Evolutionary conservation across 2,113 vertebrate species (phyloP).

Genomic region (Zosterops hypoxanthus): DNA sequence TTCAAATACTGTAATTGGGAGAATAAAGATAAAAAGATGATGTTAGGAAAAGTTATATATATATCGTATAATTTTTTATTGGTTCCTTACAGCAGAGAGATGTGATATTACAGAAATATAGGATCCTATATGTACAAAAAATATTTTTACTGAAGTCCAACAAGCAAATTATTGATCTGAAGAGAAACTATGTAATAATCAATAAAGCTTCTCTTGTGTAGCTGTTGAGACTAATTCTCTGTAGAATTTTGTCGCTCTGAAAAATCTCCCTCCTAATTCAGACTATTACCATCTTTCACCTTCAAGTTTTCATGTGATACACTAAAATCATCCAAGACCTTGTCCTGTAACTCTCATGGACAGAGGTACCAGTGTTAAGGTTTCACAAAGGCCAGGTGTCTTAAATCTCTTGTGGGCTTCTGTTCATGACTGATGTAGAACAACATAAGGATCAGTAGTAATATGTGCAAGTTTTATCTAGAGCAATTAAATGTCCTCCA

Average conservation of each 20-base stretch:
- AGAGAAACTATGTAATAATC: not conserved
- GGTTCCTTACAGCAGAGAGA: not conserved
- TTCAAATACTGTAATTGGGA: not conserved
- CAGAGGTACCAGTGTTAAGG: not conserved
- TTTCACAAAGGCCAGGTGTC: not conserved
- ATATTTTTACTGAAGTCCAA: not conserved
- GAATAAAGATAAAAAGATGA: not conserved
- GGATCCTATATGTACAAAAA: not conserved
- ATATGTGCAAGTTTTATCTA: not conserved
- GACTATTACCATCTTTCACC: not conserved
- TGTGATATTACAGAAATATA: not conserved
- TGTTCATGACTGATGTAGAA: not conserved
- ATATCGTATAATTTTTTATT: not conserved
- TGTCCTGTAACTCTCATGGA: not conserved
- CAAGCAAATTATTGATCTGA: not conserved
- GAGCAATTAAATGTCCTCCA: not conserved
- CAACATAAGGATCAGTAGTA: not conserved
- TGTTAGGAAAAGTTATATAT: not conserved
- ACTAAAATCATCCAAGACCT: not conserved
- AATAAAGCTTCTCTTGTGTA: not conserved
- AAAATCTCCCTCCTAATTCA: not conserved
- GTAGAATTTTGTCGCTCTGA: not conserved
- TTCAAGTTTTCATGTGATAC: not conserved
- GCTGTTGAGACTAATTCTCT: not conserved
- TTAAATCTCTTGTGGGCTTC: not conserved